A percentile compares a stretch with the other conserved stretches of the same genome.
Evolutionary conservation across 1,140 invertebrate species (phyloP).

Genomic region (Zaprionus ghesquierei): DNA sequence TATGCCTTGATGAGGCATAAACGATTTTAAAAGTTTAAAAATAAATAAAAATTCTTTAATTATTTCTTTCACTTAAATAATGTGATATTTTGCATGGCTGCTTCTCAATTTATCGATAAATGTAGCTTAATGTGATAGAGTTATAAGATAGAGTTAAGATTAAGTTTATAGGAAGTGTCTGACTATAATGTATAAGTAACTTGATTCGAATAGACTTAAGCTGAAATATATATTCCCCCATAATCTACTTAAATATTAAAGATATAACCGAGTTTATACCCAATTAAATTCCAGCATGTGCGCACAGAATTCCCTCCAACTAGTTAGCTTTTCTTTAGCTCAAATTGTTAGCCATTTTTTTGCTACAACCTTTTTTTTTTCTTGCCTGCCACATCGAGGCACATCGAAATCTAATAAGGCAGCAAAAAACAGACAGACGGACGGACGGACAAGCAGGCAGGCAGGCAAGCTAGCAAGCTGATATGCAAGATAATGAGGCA

Average conservation of each 20-base stretch:
- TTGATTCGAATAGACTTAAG: too few relatives aligned
- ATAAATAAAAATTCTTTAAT: background rate
- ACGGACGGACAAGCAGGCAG: background rate
- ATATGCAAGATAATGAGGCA: constrained; percentile 13
- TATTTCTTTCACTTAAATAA: background rate
- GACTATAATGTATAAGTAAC: too few relatives aligned
- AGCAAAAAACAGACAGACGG: background rate
- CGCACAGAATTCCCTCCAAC: background rate
- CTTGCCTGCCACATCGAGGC: too few relatives aligned
- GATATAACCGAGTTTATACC: too few relatives aligned
- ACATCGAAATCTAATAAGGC: background rate
- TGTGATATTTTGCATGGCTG: constrained; percentile 62
- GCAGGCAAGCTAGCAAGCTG: background rate
- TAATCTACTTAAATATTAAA: too few relatives aligned
- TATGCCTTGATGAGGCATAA: background rate
- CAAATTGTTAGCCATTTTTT: background rate
- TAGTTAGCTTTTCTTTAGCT: background rate
- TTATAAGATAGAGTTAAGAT: too few relatives aligned
- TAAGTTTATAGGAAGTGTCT: too few relatives aligned
- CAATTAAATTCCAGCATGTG: too few relatives aligned
- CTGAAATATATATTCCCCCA: too few relatives aligned
- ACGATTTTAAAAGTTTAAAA: background rate
- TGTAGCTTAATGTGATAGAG: background rate
- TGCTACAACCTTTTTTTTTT: background rate
- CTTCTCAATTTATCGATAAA: background rate